Conservation (phyloP, 2,113 vertebrate genomes). For the Hemicordylus capensis region DNA sequence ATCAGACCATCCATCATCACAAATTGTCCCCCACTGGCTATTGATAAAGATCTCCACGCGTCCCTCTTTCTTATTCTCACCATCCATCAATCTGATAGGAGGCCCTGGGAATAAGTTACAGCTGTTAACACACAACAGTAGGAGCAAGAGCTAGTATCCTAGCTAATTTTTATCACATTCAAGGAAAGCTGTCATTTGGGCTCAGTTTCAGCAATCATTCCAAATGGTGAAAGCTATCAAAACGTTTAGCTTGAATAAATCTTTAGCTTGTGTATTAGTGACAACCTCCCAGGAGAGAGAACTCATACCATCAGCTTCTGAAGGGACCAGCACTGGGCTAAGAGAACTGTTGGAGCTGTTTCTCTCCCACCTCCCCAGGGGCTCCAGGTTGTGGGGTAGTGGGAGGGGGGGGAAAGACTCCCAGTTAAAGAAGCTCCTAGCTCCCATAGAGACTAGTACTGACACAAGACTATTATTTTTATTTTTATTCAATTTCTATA, state of each 20-base stretch:
- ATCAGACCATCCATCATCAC: slow-evolving; percentile 97
- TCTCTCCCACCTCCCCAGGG: no score
- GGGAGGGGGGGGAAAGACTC: no score
- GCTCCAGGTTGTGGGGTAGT: no score
- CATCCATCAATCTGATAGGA: slow-evolving; percentile 90
- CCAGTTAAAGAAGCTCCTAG: no score
- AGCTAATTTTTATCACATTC: slow-evolving; percentile 21
- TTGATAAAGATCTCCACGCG: slow-evolving; percentile 92
- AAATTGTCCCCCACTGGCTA: slow-evolving; percentile 95
- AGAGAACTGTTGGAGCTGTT: no score
- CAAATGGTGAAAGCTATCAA: not conserved
- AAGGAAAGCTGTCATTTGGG: not conserved
- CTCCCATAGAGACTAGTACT: no score
- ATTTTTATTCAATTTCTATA: no score
- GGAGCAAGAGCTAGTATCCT: slow-evolving; percentile 28
- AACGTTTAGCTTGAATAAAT: slow-evolving; percentile 4
- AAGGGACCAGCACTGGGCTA: no score
- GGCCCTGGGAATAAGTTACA: slow-evolving; percentile 78
- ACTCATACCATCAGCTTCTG: no score
- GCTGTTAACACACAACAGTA: slow-evolving; percentile 44
- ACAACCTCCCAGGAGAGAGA: not conserved
- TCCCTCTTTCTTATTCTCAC: slow-evolving; percentile 92
- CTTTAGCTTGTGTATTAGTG: no score
- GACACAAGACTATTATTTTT: no score
- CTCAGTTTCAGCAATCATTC: slow-evolving; percentile 4